Base-by-base conservation (phyloP, 2,888 invertebrate species). In the Folsomia candida region DNA sequence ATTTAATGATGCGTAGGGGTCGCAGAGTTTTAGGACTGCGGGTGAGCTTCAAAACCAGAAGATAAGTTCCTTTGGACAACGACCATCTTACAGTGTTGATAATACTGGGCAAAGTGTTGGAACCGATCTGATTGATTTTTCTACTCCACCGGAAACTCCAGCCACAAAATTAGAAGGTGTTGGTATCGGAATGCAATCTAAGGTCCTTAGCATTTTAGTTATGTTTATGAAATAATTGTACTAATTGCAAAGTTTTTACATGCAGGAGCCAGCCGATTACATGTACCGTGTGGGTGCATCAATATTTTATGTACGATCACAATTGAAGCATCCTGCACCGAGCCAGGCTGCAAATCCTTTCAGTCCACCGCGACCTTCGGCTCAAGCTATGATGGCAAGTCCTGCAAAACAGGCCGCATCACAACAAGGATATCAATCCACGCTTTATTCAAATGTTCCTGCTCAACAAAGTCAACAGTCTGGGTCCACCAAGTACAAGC, bases 211-310 rank as follows among this genome's bases (percentile, higher is more conserved):
- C 24, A 60, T n/a, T n/a, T n/a, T n/a, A 9, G 28, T 37, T 60
- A 24, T 6, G 6, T 60, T 57, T 25, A 9, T 54, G 6, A 54
- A 54, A 54, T n/a, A 14, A 14, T 14, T 6, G 54, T 54, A 54
- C 18, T 61, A 51, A 51, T 28, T 57, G 25, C 27, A 25, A 14
- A 25, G 26, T 67, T 67, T 64, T 37, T 18, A n/a, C 26, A 26
- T 51, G 0, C 58, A 74, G 71, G 75, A 74, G 20, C 73, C 75
- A 0, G 69, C 73, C 14, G 79, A 78, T 26, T 78, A 70, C 60
- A 76, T 72, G 51, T 79, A 79, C 25, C 70, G 78, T n/a, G 77
- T 79, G n/a, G 79, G 78, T 62, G 79, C 78, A 14, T 78, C 78
- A 51, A 74, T 79, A 28, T 79, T 79, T 62, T 79, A 78, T 62